Percentiles rank a stretch among this genome's conserved stretches.
Evolutionary conservation across 2,113 vertebrate species (phyloP).

Genomic region (Notiomystis cincta): DNA sequence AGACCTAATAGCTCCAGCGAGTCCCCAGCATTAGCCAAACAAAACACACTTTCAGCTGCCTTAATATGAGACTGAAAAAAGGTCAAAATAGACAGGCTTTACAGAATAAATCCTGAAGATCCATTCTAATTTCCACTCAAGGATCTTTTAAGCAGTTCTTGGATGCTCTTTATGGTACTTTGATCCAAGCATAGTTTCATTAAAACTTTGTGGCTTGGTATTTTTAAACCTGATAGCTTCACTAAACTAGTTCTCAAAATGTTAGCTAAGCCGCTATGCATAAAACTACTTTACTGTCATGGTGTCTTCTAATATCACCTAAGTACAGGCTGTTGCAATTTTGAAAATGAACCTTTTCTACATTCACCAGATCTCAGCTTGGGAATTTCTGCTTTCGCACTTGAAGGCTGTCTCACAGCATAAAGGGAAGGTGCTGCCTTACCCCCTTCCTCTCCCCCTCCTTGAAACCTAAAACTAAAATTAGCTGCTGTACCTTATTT

Average conservation of each 20-base stretch:
- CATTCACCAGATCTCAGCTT: slow-evolving; percentile 66
- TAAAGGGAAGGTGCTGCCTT: slow-evolving; percentile 66
- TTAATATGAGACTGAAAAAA: slow-evolving; percentile 73
- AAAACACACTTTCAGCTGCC: slow-evolving; percentile 72
- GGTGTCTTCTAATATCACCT: slow-evolving; percentile 76
- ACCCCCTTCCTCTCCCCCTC: slow-evolving; percentile 15
- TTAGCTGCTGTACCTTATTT: slow-evolving; percentile 71
- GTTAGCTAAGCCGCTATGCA: slow-evolving; percentile 73
- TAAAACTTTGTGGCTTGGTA: slow-evolving; percentile 77
- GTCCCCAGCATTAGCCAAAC: slow-evolving; percentile 71
- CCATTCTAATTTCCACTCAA: slow-evolving; percentile 79
- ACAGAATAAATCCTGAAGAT: slow-evolving; percentile 78
- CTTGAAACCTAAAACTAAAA: slow-evolving; percentile 72
- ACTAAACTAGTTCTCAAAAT: slow-evolving; percentile 75
- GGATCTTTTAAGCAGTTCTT: slow-evolving; percentile 77
- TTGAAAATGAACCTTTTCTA: slow-evolving; percentile 72
- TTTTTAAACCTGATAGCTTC: slow-evolving; percentile 76
- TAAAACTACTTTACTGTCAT: slow-evolving; percentile 77
- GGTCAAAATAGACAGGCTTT: slow-evolving; percentile 78
- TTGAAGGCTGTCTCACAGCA: slow-evolving; percentile 53
- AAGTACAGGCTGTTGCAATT: slow-evolving; percentile 65
- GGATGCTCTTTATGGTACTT: slow-evolving; percentile 77
- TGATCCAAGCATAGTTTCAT: slow-evolving; percentile 77
- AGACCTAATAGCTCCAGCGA: slow-evolving; percentile 54
- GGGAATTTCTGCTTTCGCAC: slow-evolving; percentile 65